Base-by-base conservation (phyloP, 2,888 invertebrate genomes). In the Dione juno region DNA sequence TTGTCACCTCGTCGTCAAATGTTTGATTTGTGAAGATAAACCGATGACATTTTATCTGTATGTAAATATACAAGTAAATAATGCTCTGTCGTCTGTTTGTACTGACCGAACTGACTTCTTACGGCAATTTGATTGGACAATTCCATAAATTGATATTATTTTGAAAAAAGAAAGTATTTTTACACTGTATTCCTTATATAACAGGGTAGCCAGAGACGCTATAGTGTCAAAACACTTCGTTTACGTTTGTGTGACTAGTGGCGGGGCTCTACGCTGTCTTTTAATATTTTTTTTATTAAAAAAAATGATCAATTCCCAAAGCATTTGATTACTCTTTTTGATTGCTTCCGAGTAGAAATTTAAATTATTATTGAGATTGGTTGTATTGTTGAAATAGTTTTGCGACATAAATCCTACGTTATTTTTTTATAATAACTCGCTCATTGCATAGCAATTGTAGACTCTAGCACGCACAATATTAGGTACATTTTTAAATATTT, bases 31-130 rank as follows among this genome's bases (percentile, higher is more conserved):
- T 53, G 21, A 53, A 72, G 72, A 71, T 71, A 71, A 65, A 57
- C 66, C 67, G 64, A 70, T 70, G 74, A 72, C 69, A 65, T 64
- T 52, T 72, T 72, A 73, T 73, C 73, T 69, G 9, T 52, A 52
- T 53, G 59, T 57, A 59, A 69, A 71, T 21, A 69, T 3, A 28
- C 5, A 5, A 3, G 28, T 69, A 72, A 70, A 72, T 66, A 72
- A 65, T 67, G 58, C 45, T 71, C 66, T 66, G 63, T n/a, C 63
- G 58, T 71, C 61, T 54, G 50, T 54, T 58, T 72, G 66, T 67
- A 59, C 70, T 53, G 48, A 37, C 43, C 63, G 37, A 40, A 48
- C 21, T 37, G 40, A 40, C 37, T 35, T 64, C 57, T 64, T 64
- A 40, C 50, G 19, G 37, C 1, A 1, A 43, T 43, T 43, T 43